These are phyloP conservation scores for Bilobella aurantiaca DNA, from an alignment of 1,140 invertebrate species.

Conservation along the genomic window DNA sequence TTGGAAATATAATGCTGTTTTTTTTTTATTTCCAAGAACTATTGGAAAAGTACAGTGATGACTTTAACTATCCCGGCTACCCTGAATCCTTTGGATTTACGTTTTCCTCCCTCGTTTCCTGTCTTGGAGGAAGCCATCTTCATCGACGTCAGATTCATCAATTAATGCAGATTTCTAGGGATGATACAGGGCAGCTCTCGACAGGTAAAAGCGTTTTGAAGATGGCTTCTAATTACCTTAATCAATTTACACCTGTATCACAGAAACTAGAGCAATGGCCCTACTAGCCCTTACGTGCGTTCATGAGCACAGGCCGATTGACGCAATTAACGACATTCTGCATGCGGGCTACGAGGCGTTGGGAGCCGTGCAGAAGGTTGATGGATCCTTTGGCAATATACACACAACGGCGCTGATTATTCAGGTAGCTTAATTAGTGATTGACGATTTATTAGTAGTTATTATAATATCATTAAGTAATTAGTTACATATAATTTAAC, in stretches of 20 bases:
- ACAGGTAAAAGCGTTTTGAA: conserved; percentile 2
- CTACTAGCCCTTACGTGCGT: conserved; percentile 70
- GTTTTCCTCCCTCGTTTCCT: conserved; percentile 55
- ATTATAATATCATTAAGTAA: too few species aligned
- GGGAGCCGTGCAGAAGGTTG: conserved; percentile 60
- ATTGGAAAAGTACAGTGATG: conserved; percentile 55
- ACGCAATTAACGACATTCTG: conserved; percentile 64
- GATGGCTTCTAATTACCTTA: conserved; percentile 1
- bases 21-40: conserved; percentile 35
- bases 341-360: conserved; percentile 59
- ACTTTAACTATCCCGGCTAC: conserved; percentile 41
- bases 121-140: conserved; percentile 67
- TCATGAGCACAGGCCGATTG: conserved; percentile 67
- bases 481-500: too few species aligned
- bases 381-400: conserved; percentile 71
- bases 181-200: not conserved
- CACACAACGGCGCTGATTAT: conserved; percentile 67
- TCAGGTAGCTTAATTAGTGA: conserved; percentile 47
- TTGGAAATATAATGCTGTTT: not conserved
- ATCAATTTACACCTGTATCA: not conserved
- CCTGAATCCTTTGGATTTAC: conserved; percentile 51
- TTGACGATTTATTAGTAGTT: too few species aligned
- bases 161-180: conserved; percentile 55
- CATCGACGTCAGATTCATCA: conserved; percentile 63
- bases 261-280: conserved; percentile 72